Percentiles rank a stretch among this genome's conserved stretches.
These are phyloP conservation scores for Lepus timidus DNA, from an alignment of 2,113 vertebrate genomes.

Conservation along the genomic window DNA sequence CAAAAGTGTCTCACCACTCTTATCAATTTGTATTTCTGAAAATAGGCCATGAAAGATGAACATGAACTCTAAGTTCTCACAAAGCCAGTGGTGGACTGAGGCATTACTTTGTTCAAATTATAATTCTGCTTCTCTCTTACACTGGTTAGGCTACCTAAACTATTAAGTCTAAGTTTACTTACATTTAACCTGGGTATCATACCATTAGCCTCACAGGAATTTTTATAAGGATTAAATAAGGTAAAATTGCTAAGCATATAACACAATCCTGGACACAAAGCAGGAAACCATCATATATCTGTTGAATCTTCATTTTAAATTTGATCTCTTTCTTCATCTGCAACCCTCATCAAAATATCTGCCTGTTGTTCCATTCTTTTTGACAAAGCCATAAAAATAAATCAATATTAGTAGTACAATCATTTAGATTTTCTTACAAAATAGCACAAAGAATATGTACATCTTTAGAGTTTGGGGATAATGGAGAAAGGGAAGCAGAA, in stretches of 20 bases:
- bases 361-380: not conserved
- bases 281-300: not conserved
- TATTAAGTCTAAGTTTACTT: not conserved
- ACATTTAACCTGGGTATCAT: not conserved
- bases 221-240: not conserved
- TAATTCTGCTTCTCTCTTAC: not conserved
- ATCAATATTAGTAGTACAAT: not conserved
- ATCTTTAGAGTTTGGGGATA: not conserved
- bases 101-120: not conserved
- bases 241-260: not conserved
- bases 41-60: not conserved
- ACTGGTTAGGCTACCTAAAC: not conserved
- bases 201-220: not conserved
- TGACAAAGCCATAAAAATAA: not conserved
- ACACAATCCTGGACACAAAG: not conserved
- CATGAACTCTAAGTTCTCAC: conserved; percentile 1
- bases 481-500: not conserved
- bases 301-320: not conserved
- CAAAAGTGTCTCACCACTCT: not conserved
- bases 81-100: not conserved
- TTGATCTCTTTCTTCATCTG: not conserved
- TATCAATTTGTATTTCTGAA: conserved; percentile 24
- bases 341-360: not conserved
- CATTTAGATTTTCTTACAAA: not conserved
- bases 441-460: not conserved